These are phyloP conservation scores for Rattus rattus DNA, from an alignment of 2,113 vertebrate genomes.

Conservation along the genomic window DNA sequence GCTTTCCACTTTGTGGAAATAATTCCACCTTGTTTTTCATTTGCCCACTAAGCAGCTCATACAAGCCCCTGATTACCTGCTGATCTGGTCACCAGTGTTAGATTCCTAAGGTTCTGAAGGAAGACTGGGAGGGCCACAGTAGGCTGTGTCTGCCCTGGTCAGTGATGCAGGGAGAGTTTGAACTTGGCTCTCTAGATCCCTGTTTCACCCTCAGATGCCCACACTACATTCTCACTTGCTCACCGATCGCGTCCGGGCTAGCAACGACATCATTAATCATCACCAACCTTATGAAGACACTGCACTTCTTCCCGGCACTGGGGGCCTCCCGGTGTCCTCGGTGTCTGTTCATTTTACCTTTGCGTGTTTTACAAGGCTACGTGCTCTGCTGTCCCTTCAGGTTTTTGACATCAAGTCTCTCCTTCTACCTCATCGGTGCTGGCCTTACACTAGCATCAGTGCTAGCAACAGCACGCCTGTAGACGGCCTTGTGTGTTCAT, in stretches of 20 bases:
- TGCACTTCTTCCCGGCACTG: fast-evolving
- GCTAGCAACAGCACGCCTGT: neutral
- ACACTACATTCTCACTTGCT: neutral
- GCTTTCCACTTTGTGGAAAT: neutral
- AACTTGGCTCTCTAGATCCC: neutral
- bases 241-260: neutral
- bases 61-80: neutral
- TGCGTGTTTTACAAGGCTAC: neutral
- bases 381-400: neutral
- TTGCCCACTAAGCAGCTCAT: neutral
- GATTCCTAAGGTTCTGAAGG: neutral
- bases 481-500: neutral
- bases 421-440: neutral
- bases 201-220: neutral
- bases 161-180: neutral
- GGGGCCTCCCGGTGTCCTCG: neutral
- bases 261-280: neutral
- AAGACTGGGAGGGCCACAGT: neutral
- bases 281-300: neutral
- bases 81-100: neutral
- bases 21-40: neutral
- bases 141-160: neutral
- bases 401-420: neutral
- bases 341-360: neutral
- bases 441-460: neutral